Evolutionary conservation across 2,797 vertebrate genomes (phyloP).

Genomic region (Phataginus tricuspis): DNA sequence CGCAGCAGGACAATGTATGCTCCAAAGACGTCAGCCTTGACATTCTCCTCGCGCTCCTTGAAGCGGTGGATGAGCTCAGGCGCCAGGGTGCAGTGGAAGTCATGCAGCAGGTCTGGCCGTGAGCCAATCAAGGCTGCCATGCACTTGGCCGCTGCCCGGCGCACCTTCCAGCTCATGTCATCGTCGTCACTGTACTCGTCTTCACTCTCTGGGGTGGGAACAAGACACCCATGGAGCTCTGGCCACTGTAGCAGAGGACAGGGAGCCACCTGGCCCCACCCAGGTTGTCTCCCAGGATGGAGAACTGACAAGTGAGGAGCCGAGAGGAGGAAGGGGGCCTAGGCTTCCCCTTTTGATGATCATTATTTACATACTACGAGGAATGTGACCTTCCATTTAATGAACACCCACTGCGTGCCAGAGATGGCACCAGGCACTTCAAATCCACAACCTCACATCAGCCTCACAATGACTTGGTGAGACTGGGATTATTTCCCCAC

Average conservation of each 20-base stretch:
- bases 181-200: conserved; percentile 97
- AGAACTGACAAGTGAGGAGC: background rate
- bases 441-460: background rate
- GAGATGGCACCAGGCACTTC: background rate
- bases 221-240: background rate
- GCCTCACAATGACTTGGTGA: background rate
- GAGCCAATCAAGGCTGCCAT: conserved; percentile 92
- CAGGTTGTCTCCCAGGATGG: background rate
- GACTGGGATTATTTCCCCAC: background rate
- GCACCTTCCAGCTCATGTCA: conserved; percentile 98
- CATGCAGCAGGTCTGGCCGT: conserved; percentile 91
- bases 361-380: no score
- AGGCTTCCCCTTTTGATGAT: background rate
- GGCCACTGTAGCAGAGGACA: fast-evolving
- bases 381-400: background rate
- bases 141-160: conserved; percentile 94
- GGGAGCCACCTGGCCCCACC: background rate
- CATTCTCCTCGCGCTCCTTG: conserved; percentile 96
- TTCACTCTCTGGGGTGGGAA: conserved; percentile 88
- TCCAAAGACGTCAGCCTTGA: conserved; percentile 93
- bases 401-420: background rate
- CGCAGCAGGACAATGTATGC: conserved; percentile 92
- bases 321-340: background rate
- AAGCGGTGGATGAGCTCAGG: conserved; percentile 92
- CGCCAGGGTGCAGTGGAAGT: conserved; percentile 91